Percentiles rank a stretch among this genome's conserved stretches.
These are phyloP conservation scores for Diarsia dahlii DNA, from an alignment of 2,888 invertebrate species.

Conservation along the genomic window DNA sequence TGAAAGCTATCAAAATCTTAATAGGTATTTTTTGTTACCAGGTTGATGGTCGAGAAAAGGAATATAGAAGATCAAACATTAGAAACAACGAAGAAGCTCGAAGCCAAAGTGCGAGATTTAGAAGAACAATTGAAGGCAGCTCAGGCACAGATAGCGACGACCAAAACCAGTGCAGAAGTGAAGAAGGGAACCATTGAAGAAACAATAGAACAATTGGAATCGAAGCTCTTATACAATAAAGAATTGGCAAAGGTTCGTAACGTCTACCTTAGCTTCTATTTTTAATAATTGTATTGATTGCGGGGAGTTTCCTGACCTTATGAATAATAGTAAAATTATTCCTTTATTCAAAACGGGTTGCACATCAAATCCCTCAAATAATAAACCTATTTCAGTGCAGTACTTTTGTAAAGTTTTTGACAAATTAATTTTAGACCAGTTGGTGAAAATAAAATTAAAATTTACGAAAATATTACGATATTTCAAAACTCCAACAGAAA, in stretches of 20 bases:
- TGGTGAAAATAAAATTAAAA: no score
- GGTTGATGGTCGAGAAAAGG: conserved; percentile 81
- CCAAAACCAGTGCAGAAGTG: conserved; percentile 74
- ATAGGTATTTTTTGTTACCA: conserved; percentile 62
- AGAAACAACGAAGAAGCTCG: conserved; percentile 70
- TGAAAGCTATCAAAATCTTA: background rate
- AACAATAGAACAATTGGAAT: conserved; percentile 78
- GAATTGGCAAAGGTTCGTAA: conserved; percentile 48
- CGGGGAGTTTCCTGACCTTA: background rate
- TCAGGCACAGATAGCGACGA: conserved; percentile 76
- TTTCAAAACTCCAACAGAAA: no score
- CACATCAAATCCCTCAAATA: background rate
- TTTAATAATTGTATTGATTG: background rate
- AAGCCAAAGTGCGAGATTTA: conserved; percentile 75
- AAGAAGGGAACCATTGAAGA: conserved; percentile 80
- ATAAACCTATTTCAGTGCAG: background rate
- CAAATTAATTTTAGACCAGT: no score
- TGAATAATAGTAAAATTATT: no score
- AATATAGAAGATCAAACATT: conserved; percentile 76
- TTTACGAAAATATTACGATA: no score
- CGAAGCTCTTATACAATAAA: conserved; percentile 74
- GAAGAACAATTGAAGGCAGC: conserved; percentile 81
- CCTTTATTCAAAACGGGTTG: background rate
- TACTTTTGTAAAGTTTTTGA: background rate
- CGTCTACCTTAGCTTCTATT: background rate